Evolutionary conservation across 2,113 vertebrate species (phyloP).

Genomic region (Coryphaenoides rupestris): DNA sequence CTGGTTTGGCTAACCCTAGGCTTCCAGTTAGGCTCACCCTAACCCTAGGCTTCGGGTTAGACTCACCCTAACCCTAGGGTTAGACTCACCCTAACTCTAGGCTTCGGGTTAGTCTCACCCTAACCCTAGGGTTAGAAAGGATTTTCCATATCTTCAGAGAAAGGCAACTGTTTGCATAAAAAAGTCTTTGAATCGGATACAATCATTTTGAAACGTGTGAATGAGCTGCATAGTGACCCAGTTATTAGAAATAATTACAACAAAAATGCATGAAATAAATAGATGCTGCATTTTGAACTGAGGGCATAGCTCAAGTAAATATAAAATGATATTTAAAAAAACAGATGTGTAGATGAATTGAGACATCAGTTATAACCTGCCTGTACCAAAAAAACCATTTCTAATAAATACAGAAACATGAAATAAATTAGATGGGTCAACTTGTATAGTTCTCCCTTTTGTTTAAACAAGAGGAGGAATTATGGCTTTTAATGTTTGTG

Average conservation of each 20-base stretch:
- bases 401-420: conserved; percentile 76
- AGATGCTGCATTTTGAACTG: conserved; percentile 57
- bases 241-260: conserved; percentile 45
- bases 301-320: conserved; percentile 52
- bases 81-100: too few species aligned
- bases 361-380: conserved; percentile 54
- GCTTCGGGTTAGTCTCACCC: too few species aligned
- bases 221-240: conserved; percentile 72
- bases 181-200: conserved; percentile 64
- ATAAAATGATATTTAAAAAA: too few species aligned
- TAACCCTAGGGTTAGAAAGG: too few species aligned
- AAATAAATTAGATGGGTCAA: conserved; percentile 75
- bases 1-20: too few species aligned
- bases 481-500: conserved; percentile 77
- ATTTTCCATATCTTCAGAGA: conserved; percentile 66
- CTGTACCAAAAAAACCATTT: conserved; percentile 69
- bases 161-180: conserved; percentile 73
- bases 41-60: too few species aligned
- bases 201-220: conserved; percentile 67
- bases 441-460: conserved; percentile 63
- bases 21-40: too few species aligned
- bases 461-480: conserved; percentile 63
- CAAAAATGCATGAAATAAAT: conserved; percentile 53
- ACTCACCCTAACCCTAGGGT: too few species aligned
- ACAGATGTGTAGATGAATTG: conserved; percentile 44